Percentiles rank a stretch among this genome's conserved stretches.
Conservation (phyloP, 1,140 invertebrate species). For the Lerema accius region DNA sequence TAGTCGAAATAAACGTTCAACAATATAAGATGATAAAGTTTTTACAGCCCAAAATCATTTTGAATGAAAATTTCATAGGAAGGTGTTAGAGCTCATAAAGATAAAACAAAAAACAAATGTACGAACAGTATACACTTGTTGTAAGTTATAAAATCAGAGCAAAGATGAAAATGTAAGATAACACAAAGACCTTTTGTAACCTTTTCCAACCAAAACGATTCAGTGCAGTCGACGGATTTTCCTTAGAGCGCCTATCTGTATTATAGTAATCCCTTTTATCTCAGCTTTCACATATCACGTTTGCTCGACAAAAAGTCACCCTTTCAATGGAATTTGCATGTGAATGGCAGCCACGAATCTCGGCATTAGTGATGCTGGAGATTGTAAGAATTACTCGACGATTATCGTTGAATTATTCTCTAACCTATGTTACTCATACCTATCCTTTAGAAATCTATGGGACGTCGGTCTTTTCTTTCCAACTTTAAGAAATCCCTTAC, state of each 20-base stretch:
- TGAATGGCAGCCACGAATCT: conserved; percentile 19
- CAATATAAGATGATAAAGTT: too few species aligned
- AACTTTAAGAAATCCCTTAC: too few species aligned
- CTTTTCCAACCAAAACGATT: conserved; percentile 22
- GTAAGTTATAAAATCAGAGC: conserved; percentile 5
- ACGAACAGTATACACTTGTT: too few species aligned
- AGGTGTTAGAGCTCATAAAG: too few species aligned
- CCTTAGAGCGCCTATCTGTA: conserved; percentile 28
- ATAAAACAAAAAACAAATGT: too few species aligned
- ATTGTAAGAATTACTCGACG: neutral
- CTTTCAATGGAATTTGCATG: conserved; percentile 31
- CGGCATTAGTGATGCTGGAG: conserved; percentile 10
- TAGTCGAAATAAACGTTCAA: neutral
- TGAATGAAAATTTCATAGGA: too few species aligned
- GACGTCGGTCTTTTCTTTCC: too few species aligned
- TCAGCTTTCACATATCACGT: conserved; percentile 31
- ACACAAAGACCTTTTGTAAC: conserved; percentile 22
- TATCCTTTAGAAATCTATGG: too few species aligned
- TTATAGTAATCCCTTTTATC: conserved; percentile 35
- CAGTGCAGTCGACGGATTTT: conserved; percentile 30
- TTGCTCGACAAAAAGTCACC: conserved; percentile 32
- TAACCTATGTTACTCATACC: too few species aligned
- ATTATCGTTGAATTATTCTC: too few species aligned
- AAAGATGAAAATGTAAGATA: conserved; percentile 16
- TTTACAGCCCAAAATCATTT: too few species aligned